phyloP scores from a whole-genome alignment of 2,888 invertebrate species.

The Sinodicranocentrus sp. region DNA sequence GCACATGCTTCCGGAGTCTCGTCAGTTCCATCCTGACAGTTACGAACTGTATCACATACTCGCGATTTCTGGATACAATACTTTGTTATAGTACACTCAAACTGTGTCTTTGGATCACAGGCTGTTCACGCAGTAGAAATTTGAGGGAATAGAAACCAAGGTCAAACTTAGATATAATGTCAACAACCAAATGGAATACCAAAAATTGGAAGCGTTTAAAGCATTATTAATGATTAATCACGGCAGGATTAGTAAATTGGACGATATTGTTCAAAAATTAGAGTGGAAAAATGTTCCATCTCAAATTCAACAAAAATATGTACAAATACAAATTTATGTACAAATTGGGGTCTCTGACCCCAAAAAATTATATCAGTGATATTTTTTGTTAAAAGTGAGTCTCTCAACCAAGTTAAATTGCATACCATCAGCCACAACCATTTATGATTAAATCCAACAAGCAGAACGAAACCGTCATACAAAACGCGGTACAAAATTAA shows the following conservation, averaged over 20 bases:
- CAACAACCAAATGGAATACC: conserved; percentile 32
- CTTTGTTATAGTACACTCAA: conserved; percentile 50
- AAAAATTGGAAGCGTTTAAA: background rate
- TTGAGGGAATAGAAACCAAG: conserved; percentile 15
- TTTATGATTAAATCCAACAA: background rate
- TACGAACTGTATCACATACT: conserved; percentile 47
- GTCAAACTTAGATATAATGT: conserved; percentile 16
- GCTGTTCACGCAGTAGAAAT: conserved; percentile 18
- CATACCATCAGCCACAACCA: background rate
- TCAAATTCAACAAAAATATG: background rate
- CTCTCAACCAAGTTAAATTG: no score
- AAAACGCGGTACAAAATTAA: conserved; percentile 11
- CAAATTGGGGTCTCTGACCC: no score
- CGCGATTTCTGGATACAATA: conserved; percentile 48
- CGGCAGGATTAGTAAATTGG: conserved; percentile 8
- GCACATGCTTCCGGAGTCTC: conserved; percentile 59
- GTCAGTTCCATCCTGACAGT: conserved; percentile 61
- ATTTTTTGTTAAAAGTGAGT: no score
- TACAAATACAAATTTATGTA: background rate
- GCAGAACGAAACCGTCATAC: background rate
- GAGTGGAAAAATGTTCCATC: background rate
- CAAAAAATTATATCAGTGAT: no score
- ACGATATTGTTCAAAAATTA: background rate
- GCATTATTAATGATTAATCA: conserved; percentile 14
- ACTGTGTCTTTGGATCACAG: conserved; percentile 56